These are phyloP conservation scores for Nesometra sesokonis DNA, from an alignment of 35 echinoderm and acorn worm species.

Conservation along the genomic window DNA sequence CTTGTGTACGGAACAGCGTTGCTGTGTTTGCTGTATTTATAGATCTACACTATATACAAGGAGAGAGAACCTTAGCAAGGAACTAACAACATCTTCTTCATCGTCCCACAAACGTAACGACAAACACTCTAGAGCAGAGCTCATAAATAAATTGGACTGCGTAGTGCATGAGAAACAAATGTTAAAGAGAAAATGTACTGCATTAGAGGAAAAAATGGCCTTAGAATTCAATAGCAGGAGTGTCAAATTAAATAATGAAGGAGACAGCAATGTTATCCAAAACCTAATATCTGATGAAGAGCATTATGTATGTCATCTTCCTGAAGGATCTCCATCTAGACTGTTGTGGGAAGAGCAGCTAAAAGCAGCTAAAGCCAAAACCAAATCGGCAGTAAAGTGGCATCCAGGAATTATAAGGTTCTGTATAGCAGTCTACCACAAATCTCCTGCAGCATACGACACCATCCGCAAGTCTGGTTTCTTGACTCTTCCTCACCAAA, in stretches of 20 bases:
- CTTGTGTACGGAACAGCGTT: not conserved
- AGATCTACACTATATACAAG: not conserved
- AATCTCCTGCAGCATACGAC: not conserved
- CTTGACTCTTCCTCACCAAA: not conserved
- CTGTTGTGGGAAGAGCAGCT: not conserved
- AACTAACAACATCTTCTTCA: not conserved
- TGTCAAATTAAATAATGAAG: not conserved
- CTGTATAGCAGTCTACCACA: not conserved
- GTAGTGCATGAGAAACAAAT: not conserved
- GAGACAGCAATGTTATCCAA: not conserved
- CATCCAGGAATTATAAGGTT: not conserved
- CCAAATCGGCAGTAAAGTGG: not conserved
- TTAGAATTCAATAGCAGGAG: not conserved
- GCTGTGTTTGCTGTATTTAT: not conserved
- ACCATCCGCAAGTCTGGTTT: not conserved
- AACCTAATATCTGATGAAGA: not conserved
- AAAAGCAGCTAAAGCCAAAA: not conserved
- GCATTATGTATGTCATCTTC: not conserved
- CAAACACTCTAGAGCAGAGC: not conserved
- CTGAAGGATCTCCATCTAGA: not conserved
- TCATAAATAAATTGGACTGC: not conserved
- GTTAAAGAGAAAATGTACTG: not conserved
- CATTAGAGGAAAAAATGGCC: not conserved
- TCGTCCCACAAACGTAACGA: not conserved
- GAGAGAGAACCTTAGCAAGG: not conserved